Base-by-base conservation (phyloP, 2,888 invertebrate species). In the Hyposoter dolosus region DNA sequence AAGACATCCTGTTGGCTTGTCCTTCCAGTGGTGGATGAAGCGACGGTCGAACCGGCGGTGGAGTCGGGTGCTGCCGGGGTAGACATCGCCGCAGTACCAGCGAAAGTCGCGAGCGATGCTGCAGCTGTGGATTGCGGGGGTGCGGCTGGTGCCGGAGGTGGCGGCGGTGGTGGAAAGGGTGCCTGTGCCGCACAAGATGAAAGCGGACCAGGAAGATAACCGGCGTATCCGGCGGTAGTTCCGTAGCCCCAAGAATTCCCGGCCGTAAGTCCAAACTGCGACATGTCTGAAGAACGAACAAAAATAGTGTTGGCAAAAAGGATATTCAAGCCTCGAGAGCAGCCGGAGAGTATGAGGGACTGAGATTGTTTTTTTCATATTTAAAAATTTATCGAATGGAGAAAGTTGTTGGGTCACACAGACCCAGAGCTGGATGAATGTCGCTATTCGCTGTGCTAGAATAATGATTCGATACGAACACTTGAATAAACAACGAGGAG, bases 191-290 rank as follows among this genome's bases (percentile, higher is more conserved):
- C 97, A 92, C 97, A 98, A 28, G 97, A 97, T 45, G 97, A 97
- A 88, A 96, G 92, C 89, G 96, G 95, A 91, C 96, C 96, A 66
- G 96, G 96, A 91, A 98, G 95, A 93, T 98, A 98, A 17, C 98
- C 97, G 0, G 98, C 97, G 94, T 98, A 98, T 17, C 97, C 98
- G 82, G 97, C 97, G 43, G 98, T 97, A 68, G 97, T 96, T 63
- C 98, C 97, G 93, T 98, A 98, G 88, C 98, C 98, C 98, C 98
- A 98, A 15, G 97, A 97, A 94, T 98, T 98, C 90, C 97, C 96
- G 91, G 97, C 97, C 94, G 97, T 97, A 93, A 97, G 94, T 66
- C 97, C 97, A 93, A 98, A 98, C 94, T 97, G 97, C 89, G 97
- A 96, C 97, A 98, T 97, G 94, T 98, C 97, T 98, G 95, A 4